Evolutionary conservation across 2,113 vertebrate genomes (phyloP), one percentile per base, ranked within the genome.

Genomic region (Archocentrus centrarchus): DNA sequence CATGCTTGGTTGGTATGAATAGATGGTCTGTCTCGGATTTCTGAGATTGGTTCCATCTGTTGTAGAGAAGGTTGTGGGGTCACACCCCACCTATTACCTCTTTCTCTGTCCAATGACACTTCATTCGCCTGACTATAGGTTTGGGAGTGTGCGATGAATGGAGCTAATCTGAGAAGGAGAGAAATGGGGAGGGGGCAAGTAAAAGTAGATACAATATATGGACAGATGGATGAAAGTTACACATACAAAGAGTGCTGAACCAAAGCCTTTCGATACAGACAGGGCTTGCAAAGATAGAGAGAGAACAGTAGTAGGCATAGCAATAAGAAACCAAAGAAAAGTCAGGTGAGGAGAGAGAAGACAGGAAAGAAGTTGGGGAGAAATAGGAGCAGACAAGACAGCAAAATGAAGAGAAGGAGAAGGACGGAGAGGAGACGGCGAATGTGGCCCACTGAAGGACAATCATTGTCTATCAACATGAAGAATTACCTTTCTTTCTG

Each of bases 401-500:
- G 77, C 41, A 79, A 78, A 91, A 78, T 10, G 13, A 85, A 73
- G 70, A 64, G 81, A 79, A 64, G 79, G 77, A 73, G 50, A 79
- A 90, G 84, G 91, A 87, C 75, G 8, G 61, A 85, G 82, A 87
- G 90, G 83, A 82, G 88, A 91, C 44, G 6, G 59, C 47, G 77
- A 90, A 86, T 59, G 80, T 91, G 89, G 91, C 88, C 88, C 63
- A 83, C 47, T 87, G 90, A 94, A 95, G 94, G 94, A 93, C 94
- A 94, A 94, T 95, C 93, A 93, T 91, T 92, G 93, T 92, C 94
- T 86, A 94, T 94, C 94, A 95, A 90, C 89, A 88, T 93, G 86
- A 94, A 92, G 91, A 92, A 95, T 93, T 91, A 91, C 92, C 91
- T 93, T 89, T 91, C 85, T 86, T 81, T 83, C n/a, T 61, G 77